Evolutionary conservation across 2,888 invertebrate genomes (phyloP), one percentile per base, ranked within the genome.

Genomic region (Ptilodon capucinus): DNA sequence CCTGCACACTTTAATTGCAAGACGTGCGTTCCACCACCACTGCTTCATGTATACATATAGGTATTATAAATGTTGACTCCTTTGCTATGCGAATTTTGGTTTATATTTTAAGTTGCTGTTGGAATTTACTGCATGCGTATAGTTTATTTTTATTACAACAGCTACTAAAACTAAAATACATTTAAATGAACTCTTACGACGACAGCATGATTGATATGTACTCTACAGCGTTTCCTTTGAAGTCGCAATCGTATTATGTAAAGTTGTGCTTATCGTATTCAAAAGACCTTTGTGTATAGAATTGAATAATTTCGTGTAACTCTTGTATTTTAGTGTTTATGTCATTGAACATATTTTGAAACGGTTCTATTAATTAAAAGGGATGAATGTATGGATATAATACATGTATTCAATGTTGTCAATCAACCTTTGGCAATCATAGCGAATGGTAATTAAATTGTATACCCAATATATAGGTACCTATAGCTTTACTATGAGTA

Each of bases 381-480:
- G 23, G 0, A 8, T 25, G 23, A 8, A 25, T 8, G 25, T 25
- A 25, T 25, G 25, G 8, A 25, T 25, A 23, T 9, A 23, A 23
- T 23, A 23, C 23, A 23, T 23, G 7, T 23, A 7, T 23, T 7
- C 9, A n/a, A 28, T 28, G 4, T n/a, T 11, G 8, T 4, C 8
- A 9, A 7, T 23, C 7, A 4, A 3, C 32, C 14, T 14, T 32
- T 32, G 14, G 14, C 32, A 32, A 14, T 32, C 32, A 14, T 32
- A 13, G 32, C 32, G 32, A 32, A 32, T 32, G 14, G 32, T 32
- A 14, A 14, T 4, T 30, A 30, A 43, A 35, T 52, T 45, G 42
- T 52, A 28, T 48, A n/a, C n/a, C n/a, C n/a, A n/a, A n/a, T n/a
- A n/a, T n/a, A n/a, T n/a, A n/a, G n/a, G n/a, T n/a, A n/a, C n/a